Evolutionary conservation across 2,888 invertebrate genomes (phyloP).

Genomic region (Schizotus pectinicornis): DNA sequence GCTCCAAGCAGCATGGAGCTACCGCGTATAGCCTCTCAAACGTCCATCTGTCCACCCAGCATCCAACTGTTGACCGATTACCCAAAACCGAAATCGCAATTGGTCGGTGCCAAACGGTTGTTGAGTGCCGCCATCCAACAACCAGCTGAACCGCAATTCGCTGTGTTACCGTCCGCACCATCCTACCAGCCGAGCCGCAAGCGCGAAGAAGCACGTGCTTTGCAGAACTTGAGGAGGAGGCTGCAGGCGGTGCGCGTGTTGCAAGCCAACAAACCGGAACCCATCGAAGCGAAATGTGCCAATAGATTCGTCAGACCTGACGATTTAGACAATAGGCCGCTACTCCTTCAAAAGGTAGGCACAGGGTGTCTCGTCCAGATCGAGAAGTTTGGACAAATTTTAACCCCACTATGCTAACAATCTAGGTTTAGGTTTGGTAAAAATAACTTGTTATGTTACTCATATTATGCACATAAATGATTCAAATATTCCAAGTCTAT

Average conservation of each 20-base stretch:
- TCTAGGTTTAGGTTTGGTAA: too few relatives aligned
- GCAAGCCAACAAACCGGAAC: slow-evolving; percentile 60
- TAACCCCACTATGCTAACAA: too few relatives aligned
- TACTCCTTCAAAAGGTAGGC: slow-evolving; percentile 62
- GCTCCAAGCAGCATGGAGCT: slow-evolving; percentile 52
- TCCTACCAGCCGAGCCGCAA: slow-evolving; percentile 69
- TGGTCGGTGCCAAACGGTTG: slow-evolving; percentile 44
- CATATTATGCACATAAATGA: too few relatives aligned
- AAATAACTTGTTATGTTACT: too few relatives aligned
- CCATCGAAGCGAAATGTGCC: slow-evolving; percentile 49
- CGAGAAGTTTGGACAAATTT: too few relatives aligned
- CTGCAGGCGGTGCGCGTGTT: slow-evolving; percentile 65
- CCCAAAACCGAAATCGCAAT: slow-evolving; percentile 38
- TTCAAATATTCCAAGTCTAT: too few relatives aligned
- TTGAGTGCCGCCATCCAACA: slow-evolving; percentile 43
- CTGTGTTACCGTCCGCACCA: slow-evolving; percentile 52
- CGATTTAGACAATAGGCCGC: slow-evolving; percentile 72
- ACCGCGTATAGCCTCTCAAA: slow-evolving; percentile 55
- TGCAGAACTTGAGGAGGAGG: slow-evolving; percentile 73
- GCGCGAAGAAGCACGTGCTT: slow-evolving; percentile 72
- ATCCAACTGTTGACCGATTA: slow-evolving; percentile 45
- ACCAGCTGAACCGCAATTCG: slow-evolving; percentile 53
- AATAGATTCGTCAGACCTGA: slow-evolving; percentile 53
- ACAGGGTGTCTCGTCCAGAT: background rate
- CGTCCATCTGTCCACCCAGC: slow-evolving; percentile 52